Evolutionary conservation across 1,140 invertebrate genomes (phyloP).

Genomic region (Araneus ventricosus): DNA sequence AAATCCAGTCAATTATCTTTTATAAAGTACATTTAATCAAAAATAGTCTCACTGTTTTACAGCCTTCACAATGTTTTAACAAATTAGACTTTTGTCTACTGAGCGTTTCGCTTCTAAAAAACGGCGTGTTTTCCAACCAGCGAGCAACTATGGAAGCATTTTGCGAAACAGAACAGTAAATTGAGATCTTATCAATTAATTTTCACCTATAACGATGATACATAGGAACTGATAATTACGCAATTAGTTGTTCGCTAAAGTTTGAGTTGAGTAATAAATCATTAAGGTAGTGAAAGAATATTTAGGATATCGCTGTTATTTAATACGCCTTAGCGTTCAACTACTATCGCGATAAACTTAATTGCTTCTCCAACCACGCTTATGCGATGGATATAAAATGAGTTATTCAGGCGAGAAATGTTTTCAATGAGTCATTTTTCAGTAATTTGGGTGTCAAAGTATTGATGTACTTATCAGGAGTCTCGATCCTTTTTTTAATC

Average conservation of each 20-base stretch:
- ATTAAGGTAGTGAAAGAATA: slow-evolving; percentile 10
- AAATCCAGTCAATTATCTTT: too few relatives aligned
- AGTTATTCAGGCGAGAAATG: neutral
- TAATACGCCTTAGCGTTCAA: neutral
- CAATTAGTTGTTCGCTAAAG: neutral
- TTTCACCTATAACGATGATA: neutral
- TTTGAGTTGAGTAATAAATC: neutral
- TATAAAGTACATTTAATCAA: neutral
- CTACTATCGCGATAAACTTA: neutral
- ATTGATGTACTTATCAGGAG: too few relatives aligned
- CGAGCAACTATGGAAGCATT: neutral
- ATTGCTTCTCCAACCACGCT: neutral
- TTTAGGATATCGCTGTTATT: neutral
- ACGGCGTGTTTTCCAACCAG: neutral
- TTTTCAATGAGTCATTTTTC: too few relatives aligned
- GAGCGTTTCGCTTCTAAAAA: neutral
- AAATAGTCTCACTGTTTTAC: neutral
- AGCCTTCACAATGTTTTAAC: neutral
- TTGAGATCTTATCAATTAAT: neutral
- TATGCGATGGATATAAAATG: neutral
- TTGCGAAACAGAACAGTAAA: neutral
- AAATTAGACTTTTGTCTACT: neutral
- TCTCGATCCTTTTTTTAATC: too few relatives aligned
- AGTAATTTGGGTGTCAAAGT: too few relatives aligned
- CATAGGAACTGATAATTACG: neutral